A percentile compares a stretch with the other conserved stretches of the same genome.
Evolutionary conservation across 92 coral and sea anemone genomes (phyloP).

Genomic region (Montipora capitata): DNA sequence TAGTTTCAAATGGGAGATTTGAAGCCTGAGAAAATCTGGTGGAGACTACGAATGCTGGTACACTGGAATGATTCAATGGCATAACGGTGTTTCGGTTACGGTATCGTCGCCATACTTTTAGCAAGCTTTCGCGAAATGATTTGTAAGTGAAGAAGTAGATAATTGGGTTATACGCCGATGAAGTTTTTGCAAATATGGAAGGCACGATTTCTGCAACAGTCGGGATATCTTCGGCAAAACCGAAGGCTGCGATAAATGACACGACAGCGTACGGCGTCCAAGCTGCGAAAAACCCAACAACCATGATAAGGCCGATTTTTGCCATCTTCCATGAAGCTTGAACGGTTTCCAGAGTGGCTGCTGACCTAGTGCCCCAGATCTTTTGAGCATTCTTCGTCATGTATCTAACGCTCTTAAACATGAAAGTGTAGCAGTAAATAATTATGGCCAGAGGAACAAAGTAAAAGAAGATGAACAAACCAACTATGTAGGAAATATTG

Average conservation of each 20-base stretch:
- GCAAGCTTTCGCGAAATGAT: slow-evolving; percentile 61
- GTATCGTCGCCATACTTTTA: slow-evolving; percentile 48
- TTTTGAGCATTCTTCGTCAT: slow-evolving; percentile 59
- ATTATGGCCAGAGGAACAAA: slow-evolving; percentile 51
- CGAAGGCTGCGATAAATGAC: slow-evolving; percentile 48
- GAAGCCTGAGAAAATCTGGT: neutral
- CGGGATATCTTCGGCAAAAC: slow-evolving; percentile 1
- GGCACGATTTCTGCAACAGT: slow-evolving; percentile 45
- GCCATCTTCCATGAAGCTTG: slow-evolving; percentile 59
- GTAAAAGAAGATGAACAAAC: slow-evolving; percentile 66
- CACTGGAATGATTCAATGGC: slow-evolving; percentile 26
- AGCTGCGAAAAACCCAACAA: slow-evolving; percentile 63
- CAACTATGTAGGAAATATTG: slow-evolving; percentile 49
- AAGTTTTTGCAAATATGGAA: slow-evolving; percentile 73
- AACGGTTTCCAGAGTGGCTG: slow-evolving; percentile 49
- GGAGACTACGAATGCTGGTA: slow-evolving; percentile 18
- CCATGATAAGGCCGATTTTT: slow-evolving; percentile 51
- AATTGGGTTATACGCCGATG: slow-evolving; percentile 75
- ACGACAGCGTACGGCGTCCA: slow-evolving; percentile 81
- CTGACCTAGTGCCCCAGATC: slow-evolving; percentile 58
- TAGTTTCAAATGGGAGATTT: neutral
- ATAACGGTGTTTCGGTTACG: slow-evolving; percentile 33
- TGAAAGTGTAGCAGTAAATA: slow-evolving; percentile 23
- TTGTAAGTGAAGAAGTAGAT: slow-evolving; percentile 77
- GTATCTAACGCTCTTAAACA: slow-evolving; percentile 45